Evolutionary conservation across 1,140 invertebrate genomes (phyloP), one percentile per base, ranked within the genome.

Genomic region (Diachasmimorpha longicaudata): DNA sequence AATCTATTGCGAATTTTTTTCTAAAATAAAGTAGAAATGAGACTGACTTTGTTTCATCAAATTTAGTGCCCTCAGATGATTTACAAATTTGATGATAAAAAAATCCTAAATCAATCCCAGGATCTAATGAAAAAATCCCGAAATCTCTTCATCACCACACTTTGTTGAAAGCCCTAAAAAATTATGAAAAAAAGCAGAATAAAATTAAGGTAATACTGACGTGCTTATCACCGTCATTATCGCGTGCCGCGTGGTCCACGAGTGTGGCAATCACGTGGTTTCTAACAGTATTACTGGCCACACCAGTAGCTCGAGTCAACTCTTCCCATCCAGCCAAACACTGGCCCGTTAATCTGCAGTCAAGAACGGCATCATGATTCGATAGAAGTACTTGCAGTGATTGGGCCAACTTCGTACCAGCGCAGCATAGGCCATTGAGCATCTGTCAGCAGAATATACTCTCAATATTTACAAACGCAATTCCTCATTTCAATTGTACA

Each of bases 201-300:
- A 25, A 55, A 73, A 58, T 63, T 44, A 37, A 37, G 44, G 58
- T 70, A 16, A 70, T 66, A 83, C 82, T 81, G 75, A 89, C 86
- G 76, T 87, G 86, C 78, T 87, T 88, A 31, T 89, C 84, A 23
- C 80, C 80, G 63, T 84, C 80, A 73, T 85, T 87, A 39, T 88
- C 86, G 13, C 86, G 81, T 16, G 81, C 80, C 42, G 88, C 86
- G 55, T 88, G 85, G 79, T 93, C 92, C 81, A 92, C 91, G 79
- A 93, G 87, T 0, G 92, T 89, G 19, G 90, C 86, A 4, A 91
- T 87, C 37, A 93, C 90, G 74, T 92, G 91, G 71, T 91, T 90
- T 79, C 91, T 92, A 4, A 93, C 92, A 1, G 91, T 91, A 70
- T 91, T 90, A 69, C 91, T 92, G n/a, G 92, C 91, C 72, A 91